These are phyloP conservation scores for Willowsia nigromaculata DNA, from an alignment of 2,888 invertebrate species.

Conservation along the genomic window DNA sequence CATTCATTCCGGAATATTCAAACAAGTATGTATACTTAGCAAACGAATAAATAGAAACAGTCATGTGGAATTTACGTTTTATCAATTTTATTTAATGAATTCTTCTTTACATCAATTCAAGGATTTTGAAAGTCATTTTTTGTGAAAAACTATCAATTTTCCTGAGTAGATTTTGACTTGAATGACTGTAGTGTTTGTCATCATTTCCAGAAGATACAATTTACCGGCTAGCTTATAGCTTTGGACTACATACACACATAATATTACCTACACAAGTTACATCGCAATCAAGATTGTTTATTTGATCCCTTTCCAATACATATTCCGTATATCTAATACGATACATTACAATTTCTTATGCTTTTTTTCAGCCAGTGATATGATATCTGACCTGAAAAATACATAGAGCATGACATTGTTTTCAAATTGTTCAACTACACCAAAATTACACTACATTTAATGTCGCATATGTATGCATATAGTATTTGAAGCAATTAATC, in stretches of 20 bases:
- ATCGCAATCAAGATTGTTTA: neutral
- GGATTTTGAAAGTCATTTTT: conserved; percentile 47
- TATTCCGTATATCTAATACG: too few species aligned
- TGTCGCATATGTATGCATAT: neutral
- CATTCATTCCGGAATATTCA: too few species aligned
- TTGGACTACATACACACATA: too few species aligned
- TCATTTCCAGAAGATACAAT: too few species aligned
- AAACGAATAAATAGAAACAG: neutral
- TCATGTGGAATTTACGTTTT: neutral
- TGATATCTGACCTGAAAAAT: neutral
- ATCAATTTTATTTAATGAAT: neutral
- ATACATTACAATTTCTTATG: too few species aligned
- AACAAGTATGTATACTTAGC: too few species aligned
- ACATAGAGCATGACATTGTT: neutral
- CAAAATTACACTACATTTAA: neutral
- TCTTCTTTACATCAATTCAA: conserved; percentile 7
- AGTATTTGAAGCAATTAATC: neutral
- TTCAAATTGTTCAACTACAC: neutral
- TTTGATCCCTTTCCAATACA: neutral
- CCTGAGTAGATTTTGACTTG: neutral
- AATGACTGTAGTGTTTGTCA: neutral
- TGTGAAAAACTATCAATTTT: neutral
- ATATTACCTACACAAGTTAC: too few species aligned
- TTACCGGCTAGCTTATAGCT: neutral
- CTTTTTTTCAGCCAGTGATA: neutral